Evolutionary conservation across 2,888 invertebrate species (phyloP), one percentile per base, ranked within the genome.

Genomic region (Mongoloraphidia duomilia): DNA sequence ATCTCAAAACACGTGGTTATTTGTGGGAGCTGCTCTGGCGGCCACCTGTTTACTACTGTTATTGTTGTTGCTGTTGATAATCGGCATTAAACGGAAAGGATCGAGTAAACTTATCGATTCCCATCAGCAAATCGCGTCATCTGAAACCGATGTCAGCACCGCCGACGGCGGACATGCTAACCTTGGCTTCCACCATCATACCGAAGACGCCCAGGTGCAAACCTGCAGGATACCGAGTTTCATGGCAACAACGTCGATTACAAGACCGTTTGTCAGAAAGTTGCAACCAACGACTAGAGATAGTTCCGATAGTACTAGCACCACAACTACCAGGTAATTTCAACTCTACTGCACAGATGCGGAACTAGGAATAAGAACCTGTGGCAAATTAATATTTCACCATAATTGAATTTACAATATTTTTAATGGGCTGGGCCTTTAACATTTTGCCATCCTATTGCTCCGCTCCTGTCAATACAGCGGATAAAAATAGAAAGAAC

Each of bases 21-120:
- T 84, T 48, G 74, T 78, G 1, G 76, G 80, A 1, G 77, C 79
- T 0, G 76, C 78, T 2, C 69, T 77, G 14, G 72, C 76, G 5
- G 79, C 77, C 1, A 62, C 80, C 5, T 62, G 80, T 3, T 62
- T 83, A 6, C 59, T 83, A 10, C 62, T 79, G 11, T 67, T 79
- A n/a, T 57, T 79, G 36, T 56, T 77, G 17, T 72, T 71, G 2
- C 63, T 79, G 38, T 49, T 71, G 2, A 72, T 75, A 62, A 70
- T 65, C 41, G 69, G 60, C 49, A 70, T 74, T 45, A 73, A 37
- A 37, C 10, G 37, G n/a, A 41, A 34, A 17, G 17, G 40, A 10
- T 40, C 39, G 6, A 17, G 14, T 13, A 46, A 46, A 40, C 34
- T 44, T 33, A 44, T 44, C 34, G 44, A 45, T 12, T 45, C 36